These are phyloP conservation scores for Ptychadena robeensis DNA, from an alignment of 2,797 vertebrate species.

Conservation along the genomic window DNA sequence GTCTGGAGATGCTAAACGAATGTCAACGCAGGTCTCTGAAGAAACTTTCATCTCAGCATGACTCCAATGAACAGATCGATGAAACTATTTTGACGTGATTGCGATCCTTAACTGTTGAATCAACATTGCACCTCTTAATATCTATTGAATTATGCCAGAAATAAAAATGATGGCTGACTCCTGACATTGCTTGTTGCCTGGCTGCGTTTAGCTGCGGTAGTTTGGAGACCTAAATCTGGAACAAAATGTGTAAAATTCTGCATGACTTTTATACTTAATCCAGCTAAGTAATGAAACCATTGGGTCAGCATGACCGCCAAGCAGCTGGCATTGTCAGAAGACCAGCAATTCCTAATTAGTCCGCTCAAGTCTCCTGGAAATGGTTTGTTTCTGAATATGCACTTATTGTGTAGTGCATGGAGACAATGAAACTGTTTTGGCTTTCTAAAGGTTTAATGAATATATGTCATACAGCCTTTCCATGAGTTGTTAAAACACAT, in stretches of 20 bases:
- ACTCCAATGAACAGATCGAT: constrained; percentile 93
- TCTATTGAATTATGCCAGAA: constrained; percentile 45
- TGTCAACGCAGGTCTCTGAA: constrained; percentile 89
- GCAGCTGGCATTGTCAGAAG: not conserved
- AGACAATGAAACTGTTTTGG: constrained; percentile 65
- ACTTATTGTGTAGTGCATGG: constrained; percentile 72
- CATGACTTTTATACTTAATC: not conserved
- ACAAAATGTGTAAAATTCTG: not conserved
- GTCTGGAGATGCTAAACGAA: constrained; percentile 90
- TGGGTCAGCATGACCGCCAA: not conserved
- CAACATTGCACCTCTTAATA: constrained; percentile 67
- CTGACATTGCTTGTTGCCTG: not conserved
- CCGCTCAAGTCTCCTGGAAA: constrained; percentile 41
- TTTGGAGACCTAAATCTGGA: not conserved
- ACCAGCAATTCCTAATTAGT: not conserved
- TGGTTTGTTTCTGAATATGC: constrained; percentile 82
- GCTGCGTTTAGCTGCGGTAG: not conserved
- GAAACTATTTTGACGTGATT: constrained; percentile 96
- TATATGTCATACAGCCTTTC: constrained; percentile 4
- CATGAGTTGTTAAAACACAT: not conserved
- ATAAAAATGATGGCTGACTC: not conserved
- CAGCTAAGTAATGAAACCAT: not conserved
- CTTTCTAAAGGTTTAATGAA: constrained; percentile 71
- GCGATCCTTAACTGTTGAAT: constrained; percentile 44
- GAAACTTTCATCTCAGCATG: constrained; percentile 87